Base-by-base conservation (phyloP, 2,888 invertebrate genomes). In the Diabrotica balteata region DNA sequence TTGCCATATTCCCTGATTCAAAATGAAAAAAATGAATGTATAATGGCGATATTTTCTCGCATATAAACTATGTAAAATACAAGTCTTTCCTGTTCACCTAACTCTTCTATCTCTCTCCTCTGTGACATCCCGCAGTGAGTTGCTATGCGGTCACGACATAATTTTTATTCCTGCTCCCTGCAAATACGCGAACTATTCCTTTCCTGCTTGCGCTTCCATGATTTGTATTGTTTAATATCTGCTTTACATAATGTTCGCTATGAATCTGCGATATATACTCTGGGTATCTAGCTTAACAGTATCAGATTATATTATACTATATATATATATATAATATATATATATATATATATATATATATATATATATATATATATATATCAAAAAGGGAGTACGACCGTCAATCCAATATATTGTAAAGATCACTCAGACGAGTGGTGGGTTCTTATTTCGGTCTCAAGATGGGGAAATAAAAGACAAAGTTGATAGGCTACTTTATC, bases 161-260 rank as follows among this genome's bases (percentile, higher is more conserved):
- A 77, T 77, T 77, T 77, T 77, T 77, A 75, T 74, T 72, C 70
- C 68, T 63, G 67, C 72, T 70, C 66, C 72, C 69, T 65, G 75
- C 75, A 76, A 77, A 77, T 77, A 75, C 76, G 77, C 75, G 69
- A 77, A 77, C 77, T 77, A 77, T 77, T 76, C 71, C 69, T 72
- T 76, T 76, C 73, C 72, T 74, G 72, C 73, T 73, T 72, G 75
- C 70, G 75, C 75, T 73, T 73, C 73, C 76, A 78, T 78, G 78
- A 78, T 78, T 78, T 78, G 77, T 76, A 75, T 76, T 74, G 75
- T 76, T 73, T 70, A 51, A 72, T 32, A 71, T 65, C 73, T 69
- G 63, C 70, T 78, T 78, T 78, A 76, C 78, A 78, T 77, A 78
- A 75, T 76, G 71, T 70, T 60, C 67, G 63, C 67, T 67, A 72